Evolutionary conservation across 2,113 vertebrate species (phyloP).

Genomic region (Nothoprocta perdicaria): DNA sequence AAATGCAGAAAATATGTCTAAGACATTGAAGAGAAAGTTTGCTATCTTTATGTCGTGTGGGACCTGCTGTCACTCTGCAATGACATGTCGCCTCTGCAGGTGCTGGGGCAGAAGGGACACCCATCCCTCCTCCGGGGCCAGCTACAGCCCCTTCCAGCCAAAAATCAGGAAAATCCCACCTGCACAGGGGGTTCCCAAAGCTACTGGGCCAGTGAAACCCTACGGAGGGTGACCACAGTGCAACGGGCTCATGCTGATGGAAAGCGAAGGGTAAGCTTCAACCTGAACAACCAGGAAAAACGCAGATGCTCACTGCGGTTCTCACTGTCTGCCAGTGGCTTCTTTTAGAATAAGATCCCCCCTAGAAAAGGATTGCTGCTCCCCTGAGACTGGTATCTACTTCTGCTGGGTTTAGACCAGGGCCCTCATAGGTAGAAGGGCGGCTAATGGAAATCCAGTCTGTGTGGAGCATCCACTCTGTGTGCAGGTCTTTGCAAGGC

Average conservation of each 20-base stretch:
- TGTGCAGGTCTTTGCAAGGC: constrained; percentile 14
- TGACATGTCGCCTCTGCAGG: neutral
- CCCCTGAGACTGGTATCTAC: neutral
- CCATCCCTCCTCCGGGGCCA: neutral
- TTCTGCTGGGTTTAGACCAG: neutral
- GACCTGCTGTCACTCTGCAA: neutral
- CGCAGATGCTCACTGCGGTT: neutral
- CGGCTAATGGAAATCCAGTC: neutral
- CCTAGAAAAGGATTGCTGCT: neutral
- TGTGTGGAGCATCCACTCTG: neutral
- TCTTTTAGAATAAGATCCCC: neutral
- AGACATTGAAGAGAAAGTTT: neutral
- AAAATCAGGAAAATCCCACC: neutral
- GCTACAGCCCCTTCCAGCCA: neutral
- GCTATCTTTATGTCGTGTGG: accelerated
- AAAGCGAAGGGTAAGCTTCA: neutral
- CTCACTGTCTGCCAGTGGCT: neutral
- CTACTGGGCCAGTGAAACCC: neutral
- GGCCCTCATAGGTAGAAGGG: neutral
- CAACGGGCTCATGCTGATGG: neutral
- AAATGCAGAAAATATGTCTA: neutral
- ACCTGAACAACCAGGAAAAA: neutral
- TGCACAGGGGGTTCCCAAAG: neutral
- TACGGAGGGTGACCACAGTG: neutral
- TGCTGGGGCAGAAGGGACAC: neutral